Percentiles rank a stretch among this genome's conserved stretches.
phyloP scores from a whole-genome alignment of 2,113 vertebrate species.

The Baryphthengus martii region DNA sequence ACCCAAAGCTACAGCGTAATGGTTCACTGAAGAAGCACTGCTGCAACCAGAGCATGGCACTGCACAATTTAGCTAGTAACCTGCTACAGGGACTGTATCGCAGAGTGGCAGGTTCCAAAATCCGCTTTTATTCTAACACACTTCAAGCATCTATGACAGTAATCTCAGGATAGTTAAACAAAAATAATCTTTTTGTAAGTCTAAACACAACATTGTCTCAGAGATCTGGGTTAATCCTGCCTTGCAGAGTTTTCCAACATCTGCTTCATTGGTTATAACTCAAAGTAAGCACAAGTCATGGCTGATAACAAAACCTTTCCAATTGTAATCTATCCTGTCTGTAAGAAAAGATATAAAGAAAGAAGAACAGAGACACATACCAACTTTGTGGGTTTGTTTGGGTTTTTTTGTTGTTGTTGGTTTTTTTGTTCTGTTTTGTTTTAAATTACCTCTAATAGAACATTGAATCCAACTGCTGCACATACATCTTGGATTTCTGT shows the following conservation, averaged over 20 bases:
- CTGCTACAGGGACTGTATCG: not conserved
- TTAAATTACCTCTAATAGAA: slow-evolving; percentile 82
- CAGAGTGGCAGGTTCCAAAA: not conserved
- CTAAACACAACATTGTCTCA: not conserved
- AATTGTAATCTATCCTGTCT: not conserved
- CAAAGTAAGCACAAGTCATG: not conserved
- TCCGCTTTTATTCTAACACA: not conserved
- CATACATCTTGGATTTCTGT: slow-evolving; percentile 93
- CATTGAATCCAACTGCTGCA: slow-evolving; percentile 87
- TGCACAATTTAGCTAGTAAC: not conserved
- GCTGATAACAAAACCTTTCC: not conserved
- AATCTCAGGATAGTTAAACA: not conserved
- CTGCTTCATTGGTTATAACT: not conserved
- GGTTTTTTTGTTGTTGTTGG: not conserved
- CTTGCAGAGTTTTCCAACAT: not conserved
- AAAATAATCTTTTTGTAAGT: not conserved
- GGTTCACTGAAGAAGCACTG: too few species aligned
- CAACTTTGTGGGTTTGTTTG: not conserved
- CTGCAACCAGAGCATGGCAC: not conserved
- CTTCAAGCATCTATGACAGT: not conserved
- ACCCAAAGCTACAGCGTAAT: not conserved
- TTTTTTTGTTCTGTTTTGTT: not conserved
- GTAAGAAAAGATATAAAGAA: not conserved
- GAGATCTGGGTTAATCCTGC: not conserved
- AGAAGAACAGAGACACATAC: not conserved